Evolutionary conservation across 2,888 invertebrate species (phyloP).

Genomic region (Xanthorhoe designata): DNA sequence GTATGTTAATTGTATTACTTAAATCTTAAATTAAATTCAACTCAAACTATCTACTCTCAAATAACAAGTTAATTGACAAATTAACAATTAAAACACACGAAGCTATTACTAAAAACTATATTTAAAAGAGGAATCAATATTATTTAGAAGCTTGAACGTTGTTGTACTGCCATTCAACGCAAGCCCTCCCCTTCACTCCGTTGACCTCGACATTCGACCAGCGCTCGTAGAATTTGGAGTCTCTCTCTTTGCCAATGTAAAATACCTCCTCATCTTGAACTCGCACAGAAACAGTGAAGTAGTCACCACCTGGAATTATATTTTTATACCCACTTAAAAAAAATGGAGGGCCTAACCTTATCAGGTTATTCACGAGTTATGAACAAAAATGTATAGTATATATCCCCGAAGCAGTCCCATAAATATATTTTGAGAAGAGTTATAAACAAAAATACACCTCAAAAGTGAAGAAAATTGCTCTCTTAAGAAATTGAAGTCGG

Average conservation of each 20-base stretch:
- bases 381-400: too few relatives aligned
- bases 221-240: slow-evolving; percentile 85
- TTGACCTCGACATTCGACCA: slow-evolving; percentile 86
- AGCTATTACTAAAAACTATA: slow-evolving; percentile 8
- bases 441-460: too few relatives aligned
- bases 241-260: slow-evolving; percentile 86
- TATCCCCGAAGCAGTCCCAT: too few relatives aligned
- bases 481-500: too few relatives aligned
- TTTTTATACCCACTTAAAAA: too few relatives aligned
- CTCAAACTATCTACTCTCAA: neutral
- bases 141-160: slow-evolving; percentile 56
- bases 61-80: neutral
- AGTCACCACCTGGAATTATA: slow-evolving; percentile 47
- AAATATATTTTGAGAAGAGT: too few relatives aligned
- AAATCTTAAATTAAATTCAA: too few relatives aligned
- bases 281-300: slow-evolving; percentile 81
- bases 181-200: slow-evolving; percentile 87
- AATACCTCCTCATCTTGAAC: slow-evolving; percentile 83
- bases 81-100: slow-evolving; percentile 1
- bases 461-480: too few relatives aligned
- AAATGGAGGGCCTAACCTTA: too few relatives aligned
- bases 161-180: slow-evolving; percentile 88
- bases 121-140: neutral
- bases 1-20: too few relatives aligned
- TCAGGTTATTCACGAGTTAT: too few relatives aligned